Conservation (phyloP, 2,888 invertebrate genomes). For the Prosopocoilus inquinatus region DNA sequence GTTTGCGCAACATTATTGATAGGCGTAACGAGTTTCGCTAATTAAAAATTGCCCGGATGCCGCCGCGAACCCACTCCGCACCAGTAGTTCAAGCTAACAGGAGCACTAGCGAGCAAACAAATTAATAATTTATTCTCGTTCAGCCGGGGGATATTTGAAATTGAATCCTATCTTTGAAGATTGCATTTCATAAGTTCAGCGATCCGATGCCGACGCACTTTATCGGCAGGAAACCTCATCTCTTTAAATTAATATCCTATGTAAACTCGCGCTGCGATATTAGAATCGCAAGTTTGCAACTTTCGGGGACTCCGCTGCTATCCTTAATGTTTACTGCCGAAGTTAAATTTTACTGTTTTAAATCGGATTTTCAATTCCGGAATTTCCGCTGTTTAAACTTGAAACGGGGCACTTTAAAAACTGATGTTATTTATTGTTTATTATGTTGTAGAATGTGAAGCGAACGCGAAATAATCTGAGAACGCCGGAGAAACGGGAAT, state of each 20-base stretch:
- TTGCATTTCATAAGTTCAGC: constrained; percentile 8
- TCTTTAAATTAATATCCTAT: constrained; percentile 5
- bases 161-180: constrained; percentile 12
- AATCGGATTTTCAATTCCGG: background rate
- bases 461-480: no score
- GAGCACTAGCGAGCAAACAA: constrained; percentile 9
- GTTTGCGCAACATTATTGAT: no score
- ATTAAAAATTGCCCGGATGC: no score
- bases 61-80: no score
- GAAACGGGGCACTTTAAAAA: no score
- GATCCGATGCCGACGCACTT: constrained; percentile 4
- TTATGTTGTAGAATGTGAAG: no score
- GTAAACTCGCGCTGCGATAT: constrained; percentile 1
- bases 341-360: constrained; percentile 4
- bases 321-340: background rate
- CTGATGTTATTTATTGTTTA: no score
- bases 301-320: background rate
- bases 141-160: constrained; percentile 10
- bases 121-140: constrained; percentile 11
- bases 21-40: no score
- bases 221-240: constrained; percentile 1
- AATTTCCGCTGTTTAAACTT: no score
- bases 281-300: constrained; percentile 2
- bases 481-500: no score
- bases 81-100: no score